Conservation (phyloP, 2,888 invertebrate genomes). For the Melipona bicolor region DNA sequence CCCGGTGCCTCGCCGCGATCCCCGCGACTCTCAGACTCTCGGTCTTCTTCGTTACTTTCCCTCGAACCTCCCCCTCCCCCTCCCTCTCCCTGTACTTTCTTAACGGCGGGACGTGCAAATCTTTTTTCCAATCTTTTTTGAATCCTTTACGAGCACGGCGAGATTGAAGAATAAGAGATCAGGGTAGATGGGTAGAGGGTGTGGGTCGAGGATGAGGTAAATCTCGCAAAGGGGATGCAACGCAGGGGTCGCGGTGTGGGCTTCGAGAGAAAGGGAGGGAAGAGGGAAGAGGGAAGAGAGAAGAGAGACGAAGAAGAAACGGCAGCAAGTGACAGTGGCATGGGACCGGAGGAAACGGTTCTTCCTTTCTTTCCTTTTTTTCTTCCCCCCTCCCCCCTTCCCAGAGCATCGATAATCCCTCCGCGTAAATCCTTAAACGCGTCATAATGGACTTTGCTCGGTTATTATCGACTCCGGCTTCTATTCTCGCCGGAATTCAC, state of each 20-base stretch:
- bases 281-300: too few species aligned
- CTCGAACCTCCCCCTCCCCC: constrained; percentile 16
- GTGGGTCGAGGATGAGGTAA: not conserved
- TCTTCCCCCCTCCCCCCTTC: not conserved
- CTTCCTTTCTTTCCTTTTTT: not conserved
- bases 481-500: constrained; percentile 53
- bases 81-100: constrained; percentile 22
- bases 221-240: not conserved
- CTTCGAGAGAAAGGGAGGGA: not conserved
- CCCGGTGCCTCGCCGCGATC: constrained; percentile 9
- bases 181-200: not conserved
- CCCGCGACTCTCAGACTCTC: constrained; percentile 9
- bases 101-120: constrained; percentile 70
- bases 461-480: constrained; percentile 67
- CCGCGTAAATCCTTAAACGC: constrained; percentile 69
- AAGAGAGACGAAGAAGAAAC: constrained; percentile 10
- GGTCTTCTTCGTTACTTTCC: constrained; percentile 12
- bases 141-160: constrained; percentile 73
- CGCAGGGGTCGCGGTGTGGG: not conserved
- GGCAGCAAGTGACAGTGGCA: constrained; percentile 45
- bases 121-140: constrained; percentile 76
- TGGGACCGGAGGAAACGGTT: constrained; percentile 34
- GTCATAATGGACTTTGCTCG: constrained; percentile 70
- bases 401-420: constrained; percentile 61
- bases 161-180: constrained; percentile 68